Conservation (phyloP, 2,113 vertebrate genomes). For the Excalfactoria chinensis region DNA sequence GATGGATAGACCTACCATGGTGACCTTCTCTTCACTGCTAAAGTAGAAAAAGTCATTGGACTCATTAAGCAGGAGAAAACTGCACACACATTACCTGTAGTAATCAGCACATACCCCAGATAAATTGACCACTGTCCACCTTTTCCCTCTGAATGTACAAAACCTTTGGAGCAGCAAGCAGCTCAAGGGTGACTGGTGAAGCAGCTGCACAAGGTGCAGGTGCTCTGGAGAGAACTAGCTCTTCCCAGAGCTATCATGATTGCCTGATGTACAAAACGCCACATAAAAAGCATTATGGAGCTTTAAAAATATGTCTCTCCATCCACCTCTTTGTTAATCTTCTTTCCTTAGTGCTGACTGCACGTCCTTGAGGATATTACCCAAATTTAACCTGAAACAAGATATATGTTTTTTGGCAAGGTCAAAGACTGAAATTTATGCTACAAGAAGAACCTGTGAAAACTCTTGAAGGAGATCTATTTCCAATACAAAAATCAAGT, state of each 20-base stretch:
- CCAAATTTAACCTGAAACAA: neutral
- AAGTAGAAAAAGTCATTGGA: neutral
- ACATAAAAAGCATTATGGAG: neutral
- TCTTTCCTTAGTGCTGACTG: neutral
- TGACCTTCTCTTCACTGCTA: neutral
- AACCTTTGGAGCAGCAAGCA: neutral
- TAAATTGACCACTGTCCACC: neutral
- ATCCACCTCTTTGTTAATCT: neutral
- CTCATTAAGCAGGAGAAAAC: neutral
- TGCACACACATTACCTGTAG: neutral
- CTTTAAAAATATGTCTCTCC: neutral
- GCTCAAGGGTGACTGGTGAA: neutral
- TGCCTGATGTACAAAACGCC: neutral
- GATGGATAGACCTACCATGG: neutral
- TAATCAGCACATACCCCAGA: neutral
- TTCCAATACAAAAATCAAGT: neutral
- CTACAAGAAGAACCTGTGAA: neutral
- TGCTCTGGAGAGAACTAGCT: neutral
- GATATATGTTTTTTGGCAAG: neutral
- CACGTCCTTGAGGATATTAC: neutral
- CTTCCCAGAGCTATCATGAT: neutral
- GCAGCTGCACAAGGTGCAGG: neutral
- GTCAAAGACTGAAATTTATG: neutral
- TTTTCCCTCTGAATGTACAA: neutral
- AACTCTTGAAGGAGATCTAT: neutral